A percentile compares a stretch with the other conserved stretches of the same genome.
These are phyloP conservation scores for Ochotona princeps DNA, from an alignment of 2,113 vertebrate genomes.

Conservation along the genomic window DNA sequence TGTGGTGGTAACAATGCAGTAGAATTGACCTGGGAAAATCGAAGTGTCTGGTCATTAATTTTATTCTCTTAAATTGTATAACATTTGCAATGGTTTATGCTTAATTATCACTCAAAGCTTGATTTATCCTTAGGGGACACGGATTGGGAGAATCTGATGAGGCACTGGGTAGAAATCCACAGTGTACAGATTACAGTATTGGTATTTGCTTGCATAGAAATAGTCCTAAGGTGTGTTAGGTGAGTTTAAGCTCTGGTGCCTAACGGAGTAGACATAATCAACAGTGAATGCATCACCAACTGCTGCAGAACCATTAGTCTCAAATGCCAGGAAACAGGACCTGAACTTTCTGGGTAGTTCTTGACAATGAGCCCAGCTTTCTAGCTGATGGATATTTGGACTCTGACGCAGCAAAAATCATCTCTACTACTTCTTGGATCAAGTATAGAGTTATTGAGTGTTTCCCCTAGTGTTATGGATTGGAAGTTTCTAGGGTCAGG, in stretches of 20 bases:
- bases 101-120: neutral
- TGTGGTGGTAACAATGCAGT: neutral
- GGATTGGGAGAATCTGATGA: neutral
- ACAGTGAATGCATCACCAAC: constrained; percentile 60
- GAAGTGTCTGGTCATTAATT: neutral
- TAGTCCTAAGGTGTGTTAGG: neutral
- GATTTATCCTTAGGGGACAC: neutral
- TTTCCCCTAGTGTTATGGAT: neutral
- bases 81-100: neutral
- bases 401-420: neutral
- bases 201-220: neutral
- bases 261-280: no score
- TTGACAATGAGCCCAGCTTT: constrained; percentile 55
- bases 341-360: constrained; percentile 30
- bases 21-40: neutral
- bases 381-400: constrained; percentile 4
- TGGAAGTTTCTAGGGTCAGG: neutral
- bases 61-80: neutral
- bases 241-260: constrained; percentile 11
- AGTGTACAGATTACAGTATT: neutral
- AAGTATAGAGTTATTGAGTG: neutral
- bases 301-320: constrained; percentile 55
- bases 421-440: neutral
- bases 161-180: neutral
- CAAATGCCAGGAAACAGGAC: constrained; percentile 38